phyloP scores from a whole-genome alignment of 2,888 invertebrate species.

The Ochlodes sylvanus region DNA sequence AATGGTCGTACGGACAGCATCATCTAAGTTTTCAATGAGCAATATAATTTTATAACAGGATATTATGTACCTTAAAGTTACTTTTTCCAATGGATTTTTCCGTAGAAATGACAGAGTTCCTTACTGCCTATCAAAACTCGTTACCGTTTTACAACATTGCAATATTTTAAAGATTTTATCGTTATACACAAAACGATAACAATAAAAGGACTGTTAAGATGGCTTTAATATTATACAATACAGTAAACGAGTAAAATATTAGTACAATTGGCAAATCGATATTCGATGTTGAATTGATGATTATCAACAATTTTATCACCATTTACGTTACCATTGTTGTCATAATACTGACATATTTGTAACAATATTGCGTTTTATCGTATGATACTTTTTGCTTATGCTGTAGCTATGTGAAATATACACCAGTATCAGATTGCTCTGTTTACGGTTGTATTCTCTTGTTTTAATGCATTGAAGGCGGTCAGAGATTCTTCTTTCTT shows the following conservation, averaged over 20 bases:
- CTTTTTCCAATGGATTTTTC: background rate
- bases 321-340: slow-evolving; percentile 1
- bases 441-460: no score
- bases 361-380: background rate
- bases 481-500: no score
- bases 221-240: background rate
- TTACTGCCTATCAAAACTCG: slow-evolving; percentile 11
- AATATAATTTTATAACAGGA: slow-evolving; percentile 3
- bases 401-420: background rate
- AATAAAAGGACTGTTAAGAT: slow-evolving; percentile 8
- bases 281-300: background rate
- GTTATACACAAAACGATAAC: background rate
- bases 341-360: slow-evolving; percentile 1
- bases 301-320: background rate
- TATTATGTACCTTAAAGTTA: background rate
- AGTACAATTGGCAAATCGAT: slow-evolving; percentile 5
- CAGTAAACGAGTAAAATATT: background rate
- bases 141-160: slow-evolving; percentile 8
- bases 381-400: background rate
- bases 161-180: slow-evolving; percentile 13
- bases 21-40: background rate
- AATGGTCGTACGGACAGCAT: background rate
- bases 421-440: background rate
- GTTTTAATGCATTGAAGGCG: no score
- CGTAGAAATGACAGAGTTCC: slow-evolving; percentile 15